A percentile compares a stretch with the other conserved stretches of the same genome.
Evolutionary conservation across 2,797 vertebrate genomes (phyloP).

Genomic region (Austrolebias charrua): DNA sequence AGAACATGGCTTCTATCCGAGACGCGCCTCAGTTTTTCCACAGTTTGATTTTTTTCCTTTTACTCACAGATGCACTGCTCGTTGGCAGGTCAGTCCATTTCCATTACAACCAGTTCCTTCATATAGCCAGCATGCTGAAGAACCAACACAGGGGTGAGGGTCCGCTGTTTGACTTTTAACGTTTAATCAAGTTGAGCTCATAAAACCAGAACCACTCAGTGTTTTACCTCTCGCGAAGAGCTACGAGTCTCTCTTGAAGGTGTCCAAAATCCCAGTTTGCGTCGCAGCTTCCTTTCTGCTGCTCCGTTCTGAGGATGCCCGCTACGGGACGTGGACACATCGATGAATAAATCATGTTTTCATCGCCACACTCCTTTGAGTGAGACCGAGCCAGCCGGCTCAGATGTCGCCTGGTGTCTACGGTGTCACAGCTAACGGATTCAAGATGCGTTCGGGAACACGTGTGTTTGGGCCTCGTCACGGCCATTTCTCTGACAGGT

Average conservation of each 20-base stretch:
- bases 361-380: conserved; percentile 21
- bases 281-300: conserved; percentile 17
- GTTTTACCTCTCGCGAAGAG: conserved; percentile 45
- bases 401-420: conserved; percentile 59
- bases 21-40: conserved; percentile 76
- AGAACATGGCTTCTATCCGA: conserved; percentile 57
- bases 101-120: conserved; percentile 65
- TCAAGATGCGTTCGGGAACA: conserved; percentile 15
- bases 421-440: conserved; percentile 48
- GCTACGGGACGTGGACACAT: conserved; percentile 34
- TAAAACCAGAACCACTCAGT: not conserved
- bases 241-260: conserved; percentile 14
- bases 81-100: conserved; percentile 68
- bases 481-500: conserved; percentile 8
- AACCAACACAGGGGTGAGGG: conserved; percentile 21
- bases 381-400: conserved; percentile 64
- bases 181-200: not conserved
- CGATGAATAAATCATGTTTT: conserved; percentile 73
- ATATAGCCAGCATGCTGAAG: conserved; percentile 33
- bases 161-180: conserved; percentile 13
- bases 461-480: not conserved
- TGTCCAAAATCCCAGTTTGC: conserved; percentile 22
- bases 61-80: conserved; percentile 68
- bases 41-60: conserved; percentile 44
- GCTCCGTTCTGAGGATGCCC: conserved; percentile 19